phyloP scores from a whole-genome alignment of 2,888 invertebrate genomes.

The Stenotaenia linearis region DNA sequence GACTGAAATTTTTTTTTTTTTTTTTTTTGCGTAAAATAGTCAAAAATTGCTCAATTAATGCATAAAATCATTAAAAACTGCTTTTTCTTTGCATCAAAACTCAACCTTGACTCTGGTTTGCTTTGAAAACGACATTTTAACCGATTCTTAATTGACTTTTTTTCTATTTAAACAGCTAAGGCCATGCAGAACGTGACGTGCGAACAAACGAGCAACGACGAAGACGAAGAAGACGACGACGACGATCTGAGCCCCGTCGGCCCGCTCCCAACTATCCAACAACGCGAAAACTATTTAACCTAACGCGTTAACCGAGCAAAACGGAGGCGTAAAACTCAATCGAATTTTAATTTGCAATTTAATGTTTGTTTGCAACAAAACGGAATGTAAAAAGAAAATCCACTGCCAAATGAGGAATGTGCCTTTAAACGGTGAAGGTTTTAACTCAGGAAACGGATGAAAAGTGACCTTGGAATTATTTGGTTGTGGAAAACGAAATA shows the following conservation, averaged over 20 bases:
- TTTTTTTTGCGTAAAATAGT: too few relatives aligned
- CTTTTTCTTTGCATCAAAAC: too few relatives aligned
- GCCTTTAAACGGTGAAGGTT: constrained; percentile 18
- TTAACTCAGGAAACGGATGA: constrained; percentile 27
- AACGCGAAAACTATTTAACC: constrained; percentile 73
- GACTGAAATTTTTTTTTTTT: too few relatives aligned
- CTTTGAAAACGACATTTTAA: not conserved
- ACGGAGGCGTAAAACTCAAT: not conserved
- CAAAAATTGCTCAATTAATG: too few relatives aligned
- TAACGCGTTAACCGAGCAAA: constrained; percentile 38
- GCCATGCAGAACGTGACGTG: constrained; percentile 37
- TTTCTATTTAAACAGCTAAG: constrained; percentile 34
- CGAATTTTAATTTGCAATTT: not conserved
- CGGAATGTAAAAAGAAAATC: not conserved
- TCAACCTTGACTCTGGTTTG: too few relatives aligned
- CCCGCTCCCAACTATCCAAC: constrained; percentile 75
- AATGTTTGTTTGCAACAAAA: not conserved
- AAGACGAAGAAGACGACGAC: constrained; percentile 57
- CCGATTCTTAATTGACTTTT: not conserved
- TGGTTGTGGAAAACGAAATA: constrained; percentile 2
- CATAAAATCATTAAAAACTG: too few relatives aligned
- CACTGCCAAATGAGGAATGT: constrained; percentile 24
- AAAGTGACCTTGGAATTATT: constrained; percentile 26
- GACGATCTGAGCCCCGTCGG: constrained; percentile 65
- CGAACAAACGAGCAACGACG: constrained; percentile 2